These are phyloP conservation scores for Cryptocheilus praepositus DNA, from an alignment of 2,888 invertebrate genomes.

Conservation along the genomic window DNA sequence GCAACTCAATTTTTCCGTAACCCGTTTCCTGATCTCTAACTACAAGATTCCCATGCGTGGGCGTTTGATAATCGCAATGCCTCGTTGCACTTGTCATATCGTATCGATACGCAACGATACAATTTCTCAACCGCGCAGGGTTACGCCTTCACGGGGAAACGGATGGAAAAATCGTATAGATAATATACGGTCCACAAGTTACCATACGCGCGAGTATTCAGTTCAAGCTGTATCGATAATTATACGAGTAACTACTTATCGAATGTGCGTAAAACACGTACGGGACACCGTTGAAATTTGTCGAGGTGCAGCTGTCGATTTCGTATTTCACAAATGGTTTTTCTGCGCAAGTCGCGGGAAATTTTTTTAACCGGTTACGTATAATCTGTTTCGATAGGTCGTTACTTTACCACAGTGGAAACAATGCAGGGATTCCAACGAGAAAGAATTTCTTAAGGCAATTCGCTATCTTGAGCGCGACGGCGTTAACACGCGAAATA, in stretches of 20 bases:
- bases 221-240: not conserved
- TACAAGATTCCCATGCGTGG: not conserved
- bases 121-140: too few relatives aligned
- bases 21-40: not conserved
- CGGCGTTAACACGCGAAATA: constrained; percentile 15
- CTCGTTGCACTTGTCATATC: not conserved
- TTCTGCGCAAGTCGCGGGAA: too few relatives aligned
- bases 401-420: constrained; percentile 42
- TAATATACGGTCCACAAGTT: not conserved
- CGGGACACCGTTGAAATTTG: not conserved
- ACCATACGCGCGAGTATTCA: not conserved
- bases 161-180: not conserved
- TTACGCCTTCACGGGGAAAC: not conserved
- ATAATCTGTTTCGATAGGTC: constrained; percentile 24
- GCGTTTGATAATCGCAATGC: constrained; percentile 4
- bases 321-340: too few relatives aligned
- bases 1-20: too few relatives aligned
- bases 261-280: not conserved
- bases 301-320: too few relatives aligned
- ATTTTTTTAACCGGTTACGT: constrained; percentile 19
- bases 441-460: not conserved
- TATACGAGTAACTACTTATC: not conserved
- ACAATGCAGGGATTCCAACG: constrained; percentile 10
- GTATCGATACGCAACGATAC: constrained; percentile 5
- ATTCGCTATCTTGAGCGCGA: not conserved